A percentile compares a stretch with the other conserved stretches of the same genome.
These are phyloP conservation scores for Nipponia nippon DNA, from an alignment of 2,113 vertebrate species.

Conservation along the genomic window DNA sequence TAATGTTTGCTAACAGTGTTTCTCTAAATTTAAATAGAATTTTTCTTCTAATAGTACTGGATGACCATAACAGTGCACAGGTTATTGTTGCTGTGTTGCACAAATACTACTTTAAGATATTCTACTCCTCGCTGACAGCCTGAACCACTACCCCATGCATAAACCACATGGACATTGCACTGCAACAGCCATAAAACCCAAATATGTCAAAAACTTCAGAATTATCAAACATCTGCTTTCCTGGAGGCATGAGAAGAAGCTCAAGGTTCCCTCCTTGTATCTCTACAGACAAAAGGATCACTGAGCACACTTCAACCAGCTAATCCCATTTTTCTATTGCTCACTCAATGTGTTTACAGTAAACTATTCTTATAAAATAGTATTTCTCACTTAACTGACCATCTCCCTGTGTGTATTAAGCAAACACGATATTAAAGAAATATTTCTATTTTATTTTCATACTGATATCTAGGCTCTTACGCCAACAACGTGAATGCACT, in stretches of 20 bases:
- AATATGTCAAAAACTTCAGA: not conserved
- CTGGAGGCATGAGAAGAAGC: accelerated
- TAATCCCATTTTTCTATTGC: not conserved
- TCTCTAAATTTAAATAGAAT: not conserved
- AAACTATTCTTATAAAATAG: not conserved
- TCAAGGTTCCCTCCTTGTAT: not conserved
- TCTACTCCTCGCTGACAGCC: not conserved
- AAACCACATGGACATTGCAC: not conserved
- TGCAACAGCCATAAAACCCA: not conserved
- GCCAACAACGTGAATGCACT: not conserved
- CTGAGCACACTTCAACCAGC: not conserved
- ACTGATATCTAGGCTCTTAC: not conserved
- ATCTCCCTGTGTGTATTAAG: not conserved
- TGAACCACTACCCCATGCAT: not conserved
- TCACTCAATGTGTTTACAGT: not conserved
- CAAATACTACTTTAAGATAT: not conserved
- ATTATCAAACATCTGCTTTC: not conserved
- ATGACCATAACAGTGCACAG: not conserved
- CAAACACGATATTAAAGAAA: not conserved
- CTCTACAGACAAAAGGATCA: not conserved
- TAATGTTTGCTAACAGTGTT: not conserved
- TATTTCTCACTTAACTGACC: not conserved
- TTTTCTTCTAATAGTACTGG: not conserved
- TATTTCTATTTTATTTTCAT: not conserved
- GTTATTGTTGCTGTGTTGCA: not conserved